Conservation (phyloP, 2,888 invertebrate genomes). For the Adelognathus sp. region DNA sequence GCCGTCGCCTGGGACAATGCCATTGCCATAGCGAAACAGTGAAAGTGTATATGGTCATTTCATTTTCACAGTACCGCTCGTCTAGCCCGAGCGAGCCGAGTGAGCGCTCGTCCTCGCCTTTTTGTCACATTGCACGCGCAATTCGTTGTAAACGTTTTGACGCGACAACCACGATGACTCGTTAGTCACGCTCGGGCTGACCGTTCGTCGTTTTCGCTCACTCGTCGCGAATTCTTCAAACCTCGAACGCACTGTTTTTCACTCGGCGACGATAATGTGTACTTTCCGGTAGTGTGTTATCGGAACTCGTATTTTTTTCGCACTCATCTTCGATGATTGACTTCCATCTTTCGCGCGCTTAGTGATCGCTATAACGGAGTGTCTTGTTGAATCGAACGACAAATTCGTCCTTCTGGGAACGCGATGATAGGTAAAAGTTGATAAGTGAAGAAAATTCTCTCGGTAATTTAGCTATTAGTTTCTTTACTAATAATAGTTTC, state of each 20-base stretch:
- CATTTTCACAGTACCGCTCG: constrained; percentile 59
- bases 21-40: constrained; percentile 80
- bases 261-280: constrained; percentile 18
- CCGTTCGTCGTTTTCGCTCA: constrained; percentile 28
- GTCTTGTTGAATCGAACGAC: background rate
- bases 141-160: constrained; percentile 9
- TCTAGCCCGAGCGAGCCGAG: constrained; percentile 10
- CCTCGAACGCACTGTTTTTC: constrained; percentile 4
- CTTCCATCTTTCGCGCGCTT: background rate
- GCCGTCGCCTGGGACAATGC: constrained; percentile 78
- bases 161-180: constrained; percentile 23
- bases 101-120: background rate
- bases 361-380: background rate
- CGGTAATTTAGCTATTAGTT: background rate
- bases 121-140: constrained; percentile 42
- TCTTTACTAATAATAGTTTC: background rate
- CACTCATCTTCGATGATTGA: background rate
- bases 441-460: background rate
- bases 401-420: background rate
- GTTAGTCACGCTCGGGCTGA: constrained; percentile 29
- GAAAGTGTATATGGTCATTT: constrained; percentile 79
- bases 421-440: constrained; percentile 35
- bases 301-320: constrained; percentile 10
- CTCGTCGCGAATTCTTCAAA: constrained; percentile 11
- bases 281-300: background rate